These are phyloP conservation scores for Matsumurasca onukii DNA, from an alignment of 1,140 invertebrate species.

Conservation along the genomic window DNA sequence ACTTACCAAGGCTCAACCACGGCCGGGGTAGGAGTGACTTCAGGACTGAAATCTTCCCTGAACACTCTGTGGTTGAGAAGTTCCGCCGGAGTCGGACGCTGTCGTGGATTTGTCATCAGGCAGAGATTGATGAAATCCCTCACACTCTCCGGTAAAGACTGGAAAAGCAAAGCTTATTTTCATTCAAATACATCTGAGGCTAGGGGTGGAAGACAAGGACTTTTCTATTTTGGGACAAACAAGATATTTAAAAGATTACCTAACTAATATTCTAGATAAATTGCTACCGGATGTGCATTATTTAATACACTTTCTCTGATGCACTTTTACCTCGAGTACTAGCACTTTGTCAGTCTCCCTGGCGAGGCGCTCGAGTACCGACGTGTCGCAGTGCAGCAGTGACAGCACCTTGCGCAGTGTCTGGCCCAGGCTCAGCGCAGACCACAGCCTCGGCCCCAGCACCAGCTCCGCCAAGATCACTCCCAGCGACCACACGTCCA, in stretches of 20 bases:
- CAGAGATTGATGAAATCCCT: constrained; percentile 67
- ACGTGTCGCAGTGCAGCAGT: constrained; percentile 59
- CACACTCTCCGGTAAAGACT: constrained; percentile 61
- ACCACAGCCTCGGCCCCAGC: constrained; percentile 64
- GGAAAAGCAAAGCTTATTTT: constrained; percentile 40
- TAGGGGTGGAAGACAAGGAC: too few relatives aligned
- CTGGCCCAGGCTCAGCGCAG: constrained; percentile 68
- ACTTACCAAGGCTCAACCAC: constrained; percentile 3
- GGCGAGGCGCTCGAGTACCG: constrained; percentile 72
- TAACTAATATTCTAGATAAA: too few relatives aligned
- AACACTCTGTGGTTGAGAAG: constrained; percentile 50
- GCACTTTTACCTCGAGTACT: constrained; percentile 61
- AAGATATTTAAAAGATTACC: too few relatives aligned
- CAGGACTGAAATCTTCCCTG: background rate
- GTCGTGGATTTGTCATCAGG: constrained; percentile 62
- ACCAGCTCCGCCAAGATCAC: constrained; percentile 81
- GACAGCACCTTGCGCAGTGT: constrained; percentile 74
- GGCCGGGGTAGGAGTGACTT: background rate
- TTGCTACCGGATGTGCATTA: too few relatives aligned
- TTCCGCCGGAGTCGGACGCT: constrained; percentile 61
- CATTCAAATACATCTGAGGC: too few relatives aligned
- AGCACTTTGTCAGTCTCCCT: constrained; percentile 72
- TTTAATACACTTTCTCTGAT: too few relatives aligned
- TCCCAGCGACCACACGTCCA: constrained; percentile 90
- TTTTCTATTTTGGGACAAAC: too few relatives aligned